Base-by-base conservation (phyloP, 2,888 invertebrate genomes). In the Chironomus riparius region DNA sequence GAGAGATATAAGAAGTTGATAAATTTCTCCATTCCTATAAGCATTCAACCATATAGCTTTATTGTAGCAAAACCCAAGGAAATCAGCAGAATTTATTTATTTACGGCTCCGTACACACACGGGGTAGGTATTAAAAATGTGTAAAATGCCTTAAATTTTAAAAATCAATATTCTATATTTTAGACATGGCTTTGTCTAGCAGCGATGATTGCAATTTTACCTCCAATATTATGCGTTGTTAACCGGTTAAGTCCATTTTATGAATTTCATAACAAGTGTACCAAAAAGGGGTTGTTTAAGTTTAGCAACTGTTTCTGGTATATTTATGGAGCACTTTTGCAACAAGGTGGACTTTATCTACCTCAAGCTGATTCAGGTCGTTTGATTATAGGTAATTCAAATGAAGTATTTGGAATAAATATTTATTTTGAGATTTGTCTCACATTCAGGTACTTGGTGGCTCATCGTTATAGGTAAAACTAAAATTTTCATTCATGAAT, bases 341-440 rank as follows among this genome's bases (percentile, higher is more conserved):
- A 96, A 80, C 95, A 96, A 95, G 95, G 95, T 78, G 95, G 95
- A 4, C 92, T 93, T 88, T 91, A 93, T 80, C 85, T 95, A 47
- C 96, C 96, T 0, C 87, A 88, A 75, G 92, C 94, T 0, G 93
- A 94, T 81, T 95, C 95, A 79, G 94, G 94, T 2, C 88, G 96
- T 5, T 83, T 95, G 6, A 87, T 96, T 3, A 89, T 96, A 0
- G 94, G 38, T 38, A 38, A 7, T 3, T 2, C 22, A 3, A 3
- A 3, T 24, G 3, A 24, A 24, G 2, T 24, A 3, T 3, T 3
- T 24, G 2, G 3, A 24, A 24, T 24, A 24, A 24, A 24, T 24
- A 24, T 24, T 24, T 3, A 24, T 24, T 24, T 3, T 24, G 3
- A 24, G 2, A 24, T 24, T 24, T 24, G 7, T 38, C 38, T 7